Percentiles rank a stretch among this genome's conserved stretches.
Evolutionary conservation across 2,888 invertebrate genomes (phyloP).

Genomic region (Phania funesta): DNA sequence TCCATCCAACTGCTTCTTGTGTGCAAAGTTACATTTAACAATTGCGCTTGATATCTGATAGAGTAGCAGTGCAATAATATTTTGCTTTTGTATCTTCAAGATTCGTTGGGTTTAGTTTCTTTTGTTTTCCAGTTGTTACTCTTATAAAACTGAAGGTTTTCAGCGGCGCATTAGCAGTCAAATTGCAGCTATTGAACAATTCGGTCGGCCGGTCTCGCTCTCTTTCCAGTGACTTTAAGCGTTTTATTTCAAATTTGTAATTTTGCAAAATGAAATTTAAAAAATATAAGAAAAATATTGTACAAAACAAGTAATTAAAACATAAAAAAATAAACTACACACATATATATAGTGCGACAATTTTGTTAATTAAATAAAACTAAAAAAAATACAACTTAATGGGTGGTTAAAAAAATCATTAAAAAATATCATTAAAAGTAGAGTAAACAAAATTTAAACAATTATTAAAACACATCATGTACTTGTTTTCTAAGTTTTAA

Average conservation of each 20-base stretch:
- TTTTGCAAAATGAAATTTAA: neutral
- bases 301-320: constrained; percentile 14
- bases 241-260: constrained; percentile 7
- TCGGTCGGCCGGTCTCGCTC: constrained; percentile 56
- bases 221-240: constrained; percentile 2
- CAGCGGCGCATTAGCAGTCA: constrained; percentile 55
- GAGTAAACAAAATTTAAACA: too few species aligned
- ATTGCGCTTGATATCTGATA: constrained; percentile 24
- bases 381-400: neutral
- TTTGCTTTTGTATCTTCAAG: constrained; percentile 24
- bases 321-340: constrained; percentile 16
- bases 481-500: neutral
- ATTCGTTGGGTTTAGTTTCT: constrained; percentile 22
- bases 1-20: constrained; percentile 23
- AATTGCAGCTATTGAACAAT: constrained; percentile 56
- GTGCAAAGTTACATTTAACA: neutral
- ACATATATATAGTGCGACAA: constrained; percentile 1
- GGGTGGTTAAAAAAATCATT: neutral
- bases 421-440: too few species aligned
- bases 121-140: constrained; percentile 46
- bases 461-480: too few species aligned
- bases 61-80: constrained; percentile 1
- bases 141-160: constrained; percentile 64
- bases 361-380: neutral
- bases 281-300: constrained; percentile 37